Evolutionary conservation across 2,797 vertebrate genomes (phyloP), one percentile per base, ranked within the genome.

Genomic region (Varecia variegata): DNA sequence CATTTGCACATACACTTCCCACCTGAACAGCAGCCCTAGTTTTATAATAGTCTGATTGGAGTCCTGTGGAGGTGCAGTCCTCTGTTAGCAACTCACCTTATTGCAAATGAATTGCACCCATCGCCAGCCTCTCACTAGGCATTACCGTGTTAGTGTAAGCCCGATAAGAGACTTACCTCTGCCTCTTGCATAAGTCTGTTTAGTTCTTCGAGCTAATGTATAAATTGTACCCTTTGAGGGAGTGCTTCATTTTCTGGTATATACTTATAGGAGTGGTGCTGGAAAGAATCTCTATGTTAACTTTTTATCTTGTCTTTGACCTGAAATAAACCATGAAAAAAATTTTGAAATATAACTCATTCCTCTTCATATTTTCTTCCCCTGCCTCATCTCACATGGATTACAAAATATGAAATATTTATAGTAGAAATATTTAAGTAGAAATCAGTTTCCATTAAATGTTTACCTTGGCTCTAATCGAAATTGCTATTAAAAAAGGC

Each of bases 1-100:
- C 81, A 76, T 98, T 97, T 97, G 74, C 93, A 97, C 82, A 73
- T 87, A 52, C 68, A 82, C 92, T 95, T 96, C 88, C 94, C 85
- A 96, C 81, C 89, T 79, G 95, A 92, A 95, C 12, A 80, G 89
- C 70, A 91, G 88, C 88, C 71, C 90, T 27, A 14, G 71, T 88
- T 95, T 93, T 80, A 52, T 95, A 67, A 87, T 43, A 76, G 60
- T 85, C 88, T 96, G 94, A 97, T 47, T 71, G 90, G 89, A 74
- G 71, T 87, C 88, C 84, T 30, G 71, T 56, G 83, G 92, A 94
- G 81, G 52, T 20, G 6, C 12, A 38, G 84, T 87, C 30, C 58
- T 93, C 40, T 70, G 74, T 83, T 82, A 94, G 83, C 35, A 62
- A 67, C 89, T 86, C 65, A 54, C 38, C 80, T 60, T 95, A 95